phyloP scores from a whole-genome alignment of 2,888 invertebrate species.

The Caenorhabditis virilis region DNA sequence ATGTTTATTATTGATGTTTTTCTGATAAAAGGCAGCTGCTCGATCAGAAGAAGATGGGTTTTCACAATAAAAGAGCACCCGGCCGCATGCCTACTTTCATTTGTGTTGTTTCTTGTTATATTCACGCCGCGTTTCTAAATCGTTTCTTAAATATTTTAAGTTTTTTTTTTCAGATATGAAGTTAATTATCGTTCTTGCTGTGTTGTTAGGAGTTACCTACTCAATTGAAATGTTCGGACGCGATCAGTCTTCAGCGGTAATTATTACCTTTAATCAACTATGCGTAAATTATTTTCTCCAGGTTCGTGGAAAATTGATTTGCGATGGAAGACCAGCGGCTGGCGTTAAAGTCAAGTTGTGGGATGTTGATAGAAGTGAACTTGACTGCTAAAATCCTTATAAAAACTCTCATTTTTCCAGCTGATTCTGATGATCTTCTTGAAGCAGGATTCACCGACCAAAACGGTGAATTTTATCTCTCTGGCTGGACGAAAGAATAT shows the following conservation, averaged over 20 bases:
- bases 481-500: conserved; percentile 59
- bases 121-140: neutral
- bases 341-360: conserved; percentile 50
- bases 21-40: neutral
- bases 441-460: conserved; percentile 40
- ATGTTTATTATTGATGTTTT: neutral
- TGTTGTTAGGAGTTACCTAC: conserved; percentile 16
- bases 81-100: too few species aligned
- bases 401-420: conserved; percentile 11
- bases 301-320: conserved; percentile 46
- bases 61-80: too few species aligned
- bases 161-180: conserved; percentile 29
- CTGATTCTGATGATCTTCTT: conserved; percentile 51
- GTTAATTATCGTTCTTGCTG: conserved; percentile 12
- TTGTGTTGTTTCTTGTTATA: neutral
- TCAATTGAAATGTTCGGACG: conserved; percentile 46
- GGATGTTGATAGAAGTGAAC: conserved; percentile 50
- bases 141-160: neutral
- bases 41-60: too few species aligned
- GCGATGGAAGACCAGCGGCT: conserved; percentile 39
- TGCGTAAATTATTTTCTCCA: neutral
- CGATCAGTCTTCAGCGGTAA: conserved; percentile 41
- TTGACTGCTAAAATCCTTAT: neutral
- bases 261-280: neutral
- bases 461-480: conserved; percentile 47